Evolutionary conservation across 2,113 vertebrate species (phyloP), one percentile per base, ranked within the genome.

Genomic region (Mohoua ochrocephala): DNA sequence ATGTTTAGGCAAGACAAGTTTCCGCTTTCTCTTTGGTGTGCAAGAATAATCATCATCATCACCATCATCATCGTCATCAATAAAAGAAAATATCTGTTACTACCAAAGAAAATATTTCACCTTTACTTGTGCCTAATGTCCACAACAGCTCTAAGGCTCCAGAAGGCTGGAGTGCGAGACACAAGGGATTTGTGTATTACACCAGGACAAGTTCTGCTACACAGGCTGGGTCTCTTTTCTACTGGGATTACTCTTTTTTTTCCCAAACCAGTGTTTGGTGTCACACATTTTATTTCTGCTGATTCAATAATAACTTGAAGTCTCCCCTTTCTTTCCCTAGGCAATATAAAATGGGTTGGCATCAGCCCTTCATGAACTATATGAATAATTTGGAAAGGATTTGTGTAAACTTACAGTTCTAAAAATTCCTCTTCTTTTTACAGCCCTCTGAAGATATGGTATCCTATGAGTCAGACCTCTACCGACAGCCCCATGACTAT

Each of bases 401-500:
- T 70, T 73, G n/a, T 95, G 31, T 93, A 67, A 84, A 68, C 28
- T 87, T 69, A 60, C 13, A 30, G 52, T 59, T 83, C 94, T 97
- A 96, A 98, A 90, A 45, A 91, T 93, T 82, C 47, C 67, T 97
- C 41, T 94, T 96, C 89, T 97, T 84, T 95, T 94, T 86, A 60
- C 97, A 99, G 99, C 98, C 98, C 89, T 97, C 99, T 42, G 99
- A 99, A 97, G 99, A 99, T 78, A 98, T 99, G 96, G 98, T 98
- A 89, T 15, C 98, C 65, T 99, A 99, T 53, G 99, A 99, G 42
- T 92, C 99, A 57, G 99, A 99, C 67, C 98, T 99, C 92, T 99
- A 99, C 97, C 98, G 99, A 96, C 98, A 98, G 57, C 98, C 98
- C 16, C 98, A 99, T 67, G 97, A 99, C 80, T 99, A 99, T 95